These are phyloP conservation scores for Amphipyra tragopoginis DNA, from an alignment of 2,888 invertebrate genomes.

Conservation along the genomic window DNA sequence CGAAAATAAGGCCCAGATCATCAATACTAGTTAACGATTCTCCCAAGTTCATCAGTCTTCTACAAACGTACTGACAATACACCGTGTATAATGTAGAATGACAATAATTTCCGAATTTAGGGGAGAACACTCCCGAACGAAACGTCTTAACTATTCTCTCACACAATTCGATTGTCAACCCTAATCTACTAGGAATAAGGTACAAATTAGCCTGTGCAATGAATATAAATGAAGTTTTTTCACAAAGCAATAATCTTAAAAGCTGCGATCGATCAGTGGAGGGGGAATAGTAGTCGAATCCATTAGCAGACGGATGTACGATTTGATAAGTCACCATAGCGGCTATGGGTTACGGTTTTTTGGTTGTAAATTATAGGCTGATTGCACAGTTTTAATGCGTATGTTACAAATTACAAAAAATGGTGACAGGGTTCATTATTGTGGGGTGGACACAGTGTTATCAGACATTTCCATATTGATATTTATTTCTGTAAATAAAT, in stretches of 20 bases:
- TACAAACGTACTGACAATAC: conserved; percentile 47
- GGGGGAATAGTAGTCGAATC: conserved; percentile 45
- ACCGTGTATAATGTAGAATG: conserved; percentile 50
- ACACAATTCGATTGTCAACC: conserved; percentile 26
- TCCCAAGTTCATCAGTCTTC: conserved; percentile 38
- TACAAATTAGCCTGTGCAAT: conserved; percentile 38
- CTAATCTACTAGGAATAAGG: conserved; percentile 35
- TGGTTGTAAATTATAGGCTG: conserved; percentile 27
- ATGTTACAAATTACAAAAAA: too few relatives aligned
- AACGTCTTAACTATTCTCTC: conserved; percentile 20
- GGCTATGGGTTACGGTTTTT: conserved; percentile 12
- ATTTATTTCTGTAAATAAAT: too few relatives aligned
- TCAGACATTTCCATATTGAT: too few relatives aligned
- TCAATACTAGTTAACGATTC: conserved; percentile 38
- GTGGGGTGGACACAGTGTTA: too few relatives aligned
- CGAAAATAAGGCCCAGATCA: conserved; percentile 12
- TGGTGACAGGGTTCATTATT: too few relatives aligned
- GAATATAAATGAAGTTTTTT: conserved; percentile 46
- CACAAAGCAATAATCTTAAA: conserved; percentile 57
- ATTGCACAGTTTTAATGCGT: conserved; percentile 3
- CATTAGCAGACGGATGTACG: conserved; percentile 55
- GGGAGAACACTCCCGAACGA: conserved; percentile 18
- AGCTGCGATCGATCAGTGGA: conserved; percentile 57
- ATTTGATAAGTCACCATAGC: conserved; percentile 46
- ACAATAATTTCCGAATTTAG: conserved; percentile 59